Evolutionary conservation across 2,113 vertebrate genomes (phyloP), one percentile per base, ranked within the genome.

Genomic region (Peromyscus maniculatus): DNA sequence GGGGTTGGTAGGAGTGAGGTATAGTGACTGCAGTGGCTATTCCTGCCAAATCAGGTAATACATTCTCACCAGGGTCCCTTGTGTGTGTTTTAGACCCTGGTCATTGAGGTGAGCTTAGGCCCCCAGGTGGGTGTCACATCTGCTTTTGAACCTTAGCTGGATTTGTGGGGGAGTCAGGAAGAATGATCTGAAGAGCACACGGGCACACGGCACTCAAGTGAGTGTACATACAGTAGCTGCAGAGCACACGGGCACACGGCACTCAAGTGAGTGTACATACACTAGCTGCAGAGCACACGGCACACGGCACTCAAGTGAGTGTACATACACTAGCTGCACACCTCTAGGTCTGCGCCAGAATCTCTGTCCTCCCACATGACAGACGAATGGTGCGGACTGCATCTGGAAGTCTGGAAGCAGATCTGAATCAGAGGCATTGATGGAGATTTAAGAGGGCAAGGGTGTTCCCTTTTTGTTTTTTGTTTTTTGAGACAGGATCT

Each of bases 51-150:
- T 62, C 67, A 94, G 72, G 5, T 21, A 72, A 59, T 89, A 33
- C 69, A 39, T 96, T 95, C 82, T 96, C 64, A 96, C 43, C 46
- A 49, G 74, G 39, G 33, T 88, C 59, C 28, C 78, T 95, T 94
- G 79, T 91, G 86, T 88, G 71, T 49, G 46, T 91, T 96, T 95
- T 87, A 91, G 67, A 87, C 55, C 3, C 75, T 92, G 66, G 36
- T 26, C 82, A 59, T 92, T 91, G 71, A 91, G 64, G 66, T 80
- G 7, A 87, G 87, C 36, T 95, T 96, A 82, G 46, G 33, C 16
- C 52, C 43, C 92, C 36, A 17, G 46, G 31, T 64, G 7, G 36
- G 8, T 90, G 55, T 92, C 88, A 90, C 36, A n/a, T 12, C 52
- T 91, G 55, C 52, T 88, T 0, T n/a, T 95, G 55, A 69, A 77